Conservation (phyloP, 1,140 invertebrate genomes). For the Gerris buenoi region DNA sequence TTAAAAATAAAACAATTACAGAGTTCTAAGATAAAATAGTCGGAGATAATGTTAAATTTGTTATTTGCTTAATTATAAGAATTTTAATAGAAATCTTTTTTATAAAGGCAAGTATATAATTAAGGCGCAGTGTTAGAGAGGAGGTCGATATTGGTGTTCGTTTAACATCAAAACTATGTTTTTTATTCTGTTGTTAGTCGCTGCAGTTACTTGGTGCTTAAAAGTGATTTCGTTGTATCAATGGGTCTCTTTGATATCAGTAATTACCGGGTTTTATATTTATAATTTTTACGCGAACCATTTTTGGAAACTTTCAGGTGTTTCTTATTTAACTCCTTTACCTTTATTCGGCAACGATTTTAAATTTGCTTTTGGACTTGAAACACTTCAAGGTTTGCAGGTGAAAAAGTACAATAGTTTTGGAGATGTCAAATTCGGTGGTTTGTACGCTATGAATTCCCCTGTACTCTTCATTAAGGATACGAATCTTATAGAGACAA, state of each 20-base stretch:
- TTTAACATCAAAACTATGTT: too few relatives aligned
- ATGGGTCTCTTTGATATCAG: neutral
- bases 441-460: constrained; percentile 17
- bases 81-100: too few relatives aligned
- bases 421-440: constrained; percentile 23
- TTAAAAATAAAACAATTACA: too few relatives aligned
- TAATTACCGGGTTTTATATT: neutral
- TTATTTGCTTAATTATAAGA: too few relatives aligned
- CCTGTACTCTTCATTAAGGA: constrained; percentile 22
- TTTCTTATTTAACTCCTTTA: neutral
- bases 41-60: too few relatives aligned
- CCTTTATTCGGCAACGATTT: neutral
- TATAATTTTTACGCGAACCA: neutral
- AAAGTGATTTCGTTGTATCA: neutral
- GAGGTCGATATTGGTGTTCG: too few relatives aligned
- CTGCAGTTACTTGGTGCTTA: too few relatives aligned
- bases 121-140: too few relatives aligned
- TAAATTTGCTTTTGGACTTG: neutral
- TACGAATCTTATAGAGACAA: constrained; percentile 33
- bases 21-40: too few relatives aligned
- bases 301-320: neutral
- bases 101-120: too few relatives aligned
- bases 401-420: constrained; percentile 19
- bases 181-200: too few relatives aligned
- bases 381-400: neutral